Evolutionary conservation across 2,113 vertebrate species (phyloP).

Genomic region (Helogale parvula): DNA sequence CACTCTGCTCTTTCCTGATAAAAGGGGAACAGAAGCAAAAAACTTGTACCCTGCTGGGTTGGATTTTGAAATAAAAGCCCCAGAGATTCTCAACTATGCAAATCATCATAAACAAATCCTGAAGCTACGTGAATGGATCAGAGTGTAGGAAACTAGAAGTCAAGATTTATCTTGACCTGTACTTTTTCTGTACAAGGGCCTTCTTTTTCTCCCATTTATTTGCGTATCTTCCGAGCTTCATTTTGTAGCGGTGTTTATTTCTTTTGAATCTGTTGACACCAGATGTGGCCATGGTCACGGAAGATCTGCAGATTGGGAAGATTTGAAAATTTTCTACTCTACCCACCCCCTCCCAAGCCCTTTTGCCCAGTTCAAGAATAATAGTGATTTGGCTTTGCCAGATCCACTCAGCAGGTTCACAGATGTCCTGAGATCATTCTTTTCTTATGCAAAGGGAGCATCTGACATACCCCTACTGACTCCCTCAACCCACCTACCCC

Average conservation of each 20-base stretch:
- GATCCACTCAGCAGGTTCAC: neutral
- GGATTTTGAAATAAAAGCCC: slow-evolving; percentile 72
- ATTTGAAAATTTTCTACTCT: neutral
- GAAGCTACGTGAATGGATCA: slow-evolving; percentile 51
- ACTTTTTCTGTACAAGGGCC: neutral
- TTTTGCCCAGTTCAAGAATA: neutral
- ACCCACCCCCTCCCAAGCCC: neutral
- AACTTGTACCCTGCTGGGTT: slow-evolving; percentile 67
- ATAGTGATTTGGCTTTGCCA: neutral
- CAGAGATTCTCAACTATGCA: slow-evolving; percentile 58
- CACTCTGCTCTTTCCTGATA: slow-evolving; percentile 73
- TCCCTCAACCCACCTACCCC: neutral
- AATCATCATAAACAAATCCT: slow-evolving; percentile 72
- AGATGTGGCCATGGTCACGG: neutral
- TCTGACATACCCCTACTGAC: neutral
- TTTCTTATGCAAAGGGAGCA: neutral
- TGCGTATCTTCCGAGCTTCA: neutral
- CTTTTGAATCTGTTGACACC: neutral
- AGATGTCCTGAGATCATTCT: neutral
- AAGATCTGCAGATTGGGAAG: neutral
- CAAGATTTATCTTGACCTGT: slow-evolving; percentile 70
- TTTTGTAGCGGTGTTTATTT: neutral
- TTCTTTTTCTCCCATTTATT: neutral
- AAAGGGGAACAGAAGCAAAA: slow-evolving; percentile 51
- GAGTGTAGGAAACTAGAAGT: slow-evolving; percentile 26